Evolutionary conservation across 2,888 invertebrate species (phyloP), one percentile per base, ranked within the genome.

Genomic region (Pterostichus madidus): DNA sequence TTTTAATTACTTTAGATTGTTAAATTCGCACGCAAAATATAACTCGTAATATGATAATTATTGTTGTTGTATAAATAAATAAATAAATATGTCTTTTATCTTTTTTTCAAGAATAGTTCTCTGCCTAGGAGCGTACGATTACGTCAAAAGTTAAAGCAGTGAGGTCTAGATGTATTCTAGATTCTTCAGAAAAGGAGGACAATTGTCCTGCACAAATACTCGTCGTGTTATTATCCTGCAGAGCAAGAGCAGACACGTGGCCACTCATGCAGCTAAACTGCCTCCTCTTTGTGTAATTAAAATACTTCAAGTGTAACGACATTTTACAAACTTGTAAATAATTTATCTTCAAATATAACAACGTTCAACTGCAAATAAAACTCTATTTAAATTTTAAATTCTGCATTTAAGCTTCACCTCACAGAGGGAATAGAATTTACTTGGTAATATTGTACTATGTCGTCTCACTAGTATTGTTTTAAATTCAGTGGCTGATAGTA

Each of bases 361-460:
- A 3, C 13, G 8, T 13, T n/a, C 52, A 52, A 39, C 39, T 6
- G 8, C 39, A 39, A 39, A 39, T 39, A 13, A 52, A 56, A 24
- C 56, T 56, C 11, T 24, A 56, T 56, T 56, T 56, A 17, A 56
- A 56, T 32, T 61, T 61, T 61, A 35, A 61, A 61, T 61, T 61
- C 35, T 11, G 5, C 31, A 5, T 61, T 35, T 24, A 13, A 24
- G 2, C 24, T 24, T 24, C 24, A 24, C 24, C 24, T 24, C 24
- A 24, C 24, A 24, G 24, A 24, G 3, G 1, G 3, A 24, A 24
- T 24, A 24, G 24, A 24, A 24, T 24, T 24, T 24, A 24, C 24
- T 24, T 24, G 24, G 24, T 3, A 24, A 24, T 24, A 24, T 24
- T 24, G 1, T 24, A 1, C 24, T 24, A 24, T 24, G 24, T 24